Conservation (phyloP, 2,888 invertebrate genomes). For the Polydrusus tereticollis region DNA sequence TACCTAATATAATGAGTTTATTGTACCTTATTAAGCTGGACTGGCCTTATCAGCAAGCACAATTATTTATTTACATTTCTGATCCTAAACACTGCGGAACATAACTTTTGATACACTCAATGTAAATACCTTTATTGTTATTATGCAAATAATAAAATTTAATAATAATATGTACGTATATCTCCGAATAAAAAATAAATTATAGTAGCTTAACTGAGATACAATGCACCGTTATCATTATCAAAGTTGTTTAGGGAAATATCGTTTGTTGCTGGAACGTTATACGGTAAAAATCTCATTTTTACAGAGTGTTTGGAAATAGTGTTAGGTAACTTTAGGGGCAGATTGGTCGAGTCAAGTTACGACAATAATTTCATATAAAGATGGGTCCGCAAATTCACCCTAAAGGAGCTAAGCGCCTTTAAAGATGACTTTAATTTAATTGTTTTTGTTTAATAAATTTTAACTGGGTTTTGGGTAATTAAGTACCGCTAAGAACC, state of each 20-base stretch:
- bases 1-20: no score
- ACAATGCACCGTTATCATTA: slow-evolving; percentile 9
- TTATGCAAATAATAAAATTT: not conserved
- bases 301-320: not conserved
- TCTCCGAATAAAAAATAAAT: not conserved
- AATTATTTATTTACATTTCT: not conserved
- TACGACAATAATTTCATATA: no score
- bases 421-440: no score
- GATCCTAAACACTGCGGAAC: not conserved
- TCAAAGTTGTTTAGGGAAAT: not conserved
- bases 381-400: no score
- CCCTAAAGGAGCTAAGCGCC: no score
- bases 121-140: not conserved
- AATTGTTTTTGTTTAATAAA: no score
- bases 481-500: no score
- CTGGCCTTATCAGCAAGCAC: not conserved
- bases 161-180: no score
- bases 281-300: not conserved
- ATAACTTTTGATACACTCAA: not conserved
- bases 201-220: not conserved
- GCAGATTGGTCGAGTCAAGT: no score
- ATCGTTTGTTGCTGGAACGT: not conserved
- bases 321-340: no score
- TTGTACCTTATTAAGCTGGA: not conserved
- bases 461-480: no score